Base-by-base conservation (phyloP, 2,797 vertebrate genomes). In the Oreonectes daqikongensis region DNA sequence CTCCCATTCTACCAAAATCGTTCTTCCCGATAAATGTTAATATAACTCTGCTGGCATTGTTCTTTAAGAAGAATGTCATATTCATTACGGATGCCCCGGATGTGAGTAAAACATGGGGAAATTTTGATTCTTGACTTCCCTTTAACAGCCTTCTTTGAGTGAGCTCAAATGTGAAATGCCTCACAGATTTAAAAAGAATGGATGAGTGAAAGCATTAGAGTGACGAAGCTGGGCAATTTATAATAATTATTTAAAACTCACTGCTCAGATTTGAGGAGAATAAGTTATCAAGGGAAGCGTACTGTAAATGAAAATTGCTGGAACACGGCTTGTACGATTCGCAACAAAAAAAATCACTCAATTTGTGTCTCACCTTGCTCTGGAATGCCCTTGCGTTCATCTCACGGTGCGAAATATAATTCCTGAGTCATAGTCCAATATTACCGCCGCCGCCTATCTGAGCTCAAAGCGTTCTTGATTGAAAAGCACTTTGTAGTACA, bases 121-220 rank as follows among this genome's bases (percentile, higher is more conserved):
- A n/a, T n/a, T n/a, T n/a, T n/a, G 15, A 65, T 53, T 15, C 52
- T 30, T n/a, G 66, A 40, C 77, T 77, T 69, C 60, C 72, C 44
- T 46, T 55, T 55, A 78, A 75, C n/a, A 46, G 35, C 63, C 17
- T 57, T 74, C 67, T 61, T 67, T 65, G 46, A 75, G 30, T 50
- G 30, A 63, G 20, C 24, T 61, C 30, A 69, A 64, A 70, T 72
- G 12, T 78, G 59, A 78, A 70, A 75, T 59, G 53, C 28, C 35
- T 82, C 61, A 53, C 18, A 72, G 32, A 78, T 79, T 69, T 66
- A 76, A 73, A 81, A 78, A 76, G 55, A 74, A 78, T 69, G 67
- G 20, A 24, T 24, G 57, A 69, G 52, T 69, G 57, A 76, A 76
- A 65, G 75, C 72, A 83, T 75, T 69, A 69, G 32, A 60, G 57